Percentiles rank a stretch among this genome's conserved stretches.
phyloP scores from a whole-genome alignment of 2,888 invertebrate species.

The Lottia gigantea region DNA sequence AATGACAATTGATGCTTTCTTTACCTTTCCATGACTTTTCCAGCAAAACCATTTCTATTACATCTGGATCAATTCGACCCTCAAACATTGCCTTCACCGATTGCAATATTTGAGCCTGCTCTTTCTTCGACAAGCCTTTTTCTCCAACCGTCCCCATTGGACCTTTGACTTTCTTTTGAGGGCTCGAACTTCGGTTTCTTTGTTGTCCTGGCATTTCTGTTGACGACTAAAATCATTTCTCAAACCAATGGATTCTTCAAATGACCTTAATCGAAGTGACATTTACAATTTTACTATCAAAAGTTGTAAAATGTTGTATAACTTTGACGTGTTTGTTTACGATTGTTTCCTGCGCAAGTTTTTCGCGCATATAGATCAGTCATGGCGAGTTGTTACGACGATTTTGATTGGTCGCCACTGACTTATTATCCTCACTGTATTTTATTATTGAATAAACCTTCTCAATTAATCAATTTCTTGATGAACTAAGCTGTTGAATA shows the following conservation, averaged over 20 bases:
- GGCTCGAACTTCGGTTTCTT: constrained; percentile 28
- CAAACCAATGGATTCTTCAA: neutral
- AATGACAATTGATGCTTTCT: too few species aligned
- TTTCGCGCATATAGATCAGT: neutral
- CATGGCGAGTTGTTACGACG: too few species aligned
- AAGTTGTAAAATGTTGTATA: neutral
- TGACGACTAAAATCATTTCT: constrained; percentile 13
- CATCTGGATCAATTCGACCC: constrained; percentile 53
- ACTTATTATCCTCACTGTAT: too few species aligned
- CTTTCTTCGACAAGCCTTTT: constrained; percentile 18
- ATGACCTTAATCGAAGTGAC: neutral
- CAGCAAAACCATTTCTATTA: constrained; percentile 53
- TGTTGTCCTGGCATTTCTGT: constrained; percentile 26
- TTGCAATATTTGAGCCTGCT: constrained; percentile 30
- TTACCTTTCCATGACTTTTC: constrained; percentile 60
- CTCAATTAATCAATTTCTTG: too few species aligned
- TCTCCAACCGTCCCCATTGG: constrained; percentile 15
- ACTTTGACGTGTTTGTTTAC: too few species aligned
- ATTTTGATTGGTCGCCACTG: too few species aligned
- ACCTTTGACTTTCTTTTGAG: constrained; percentile 20
- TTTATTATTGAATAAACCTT: too few species aligned
- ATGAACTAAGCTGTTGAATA: too few species aligned
- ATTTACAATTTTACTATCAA: neutral
- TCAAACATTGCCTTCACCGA: constrained; percentile 58
- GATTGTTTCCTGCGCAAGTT: neutral